Conservation (phyloP, 2,888 invertebrate genomes). For the Microplitis deprimator region DNA sequence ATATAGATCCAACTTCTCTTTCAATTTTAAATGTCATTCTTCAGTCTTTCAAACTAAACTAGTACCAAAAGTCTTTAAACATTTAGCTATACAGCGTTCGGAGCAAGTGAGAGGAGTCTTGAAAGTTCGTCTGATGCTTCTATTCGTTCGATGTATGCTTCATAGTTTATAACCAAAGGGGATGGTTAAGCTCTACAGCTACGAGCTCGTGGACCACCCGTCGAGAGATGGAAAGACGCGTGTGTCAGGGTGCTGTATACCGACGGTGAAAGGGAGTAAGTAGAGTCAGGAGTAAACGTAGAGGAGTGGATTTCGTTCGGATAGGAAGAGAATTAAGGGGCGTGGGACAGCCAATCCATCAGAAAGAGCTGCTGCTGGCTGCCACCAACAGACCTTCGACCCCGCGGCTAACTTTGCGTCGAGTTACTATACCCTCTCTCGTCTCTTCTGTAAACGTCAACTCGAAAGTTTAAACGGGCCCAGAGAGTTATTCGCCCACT, state of each 20-base stretch:
- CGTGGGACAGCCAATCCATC: slow-evolving; percentile 64
- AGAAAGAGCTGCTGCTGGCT: slow-evolving; percentile 61
- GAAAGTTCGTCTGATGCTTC: slow-evolving; percentile 26
- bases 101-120: slow-evolving; percentile 17
- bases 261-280: slow-evolving; percentile 13
- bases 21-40: slow-evolving; percentile 38
- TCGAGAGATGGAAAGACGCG: slow-evolving; percentile 27
- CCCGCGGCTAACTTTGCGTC: slow-evolving; percentile 57
- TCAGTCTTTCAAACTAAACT: slow-evolving; percentile 30
- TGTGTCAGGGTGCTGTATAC: neutral
- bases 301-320: slow-evolving; percentile 39
- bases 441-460: slow-evolving; percentile 26
- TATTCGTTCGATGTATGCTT: slow-evolving; percentile 22
- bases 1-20: slow-evolving; percentile 35
- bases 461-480: slow-evolving; percentile 41
- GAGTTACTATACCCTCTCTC: slow-evolving; percentile 29
- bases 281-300: slow-evolving; percentile 12
- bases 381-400: slow-evolving; percentile 63
- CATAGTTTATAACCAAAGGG: slow-evolving; percentile 22
- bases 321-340: slow-evolving; percentile 52
- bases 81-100: neutral
- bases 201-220: slow-evolving; percentile 20
- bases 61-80: slow-evolving; percentile 19
- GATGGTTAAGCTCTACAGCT: slow-evolving; percentile 17
- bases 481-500: slow-evolving; percentile 30